phyloP scores from a whole-genome alignment of 2,797 vertebrate genomes.

The Malurus leucopterus region DNA sequence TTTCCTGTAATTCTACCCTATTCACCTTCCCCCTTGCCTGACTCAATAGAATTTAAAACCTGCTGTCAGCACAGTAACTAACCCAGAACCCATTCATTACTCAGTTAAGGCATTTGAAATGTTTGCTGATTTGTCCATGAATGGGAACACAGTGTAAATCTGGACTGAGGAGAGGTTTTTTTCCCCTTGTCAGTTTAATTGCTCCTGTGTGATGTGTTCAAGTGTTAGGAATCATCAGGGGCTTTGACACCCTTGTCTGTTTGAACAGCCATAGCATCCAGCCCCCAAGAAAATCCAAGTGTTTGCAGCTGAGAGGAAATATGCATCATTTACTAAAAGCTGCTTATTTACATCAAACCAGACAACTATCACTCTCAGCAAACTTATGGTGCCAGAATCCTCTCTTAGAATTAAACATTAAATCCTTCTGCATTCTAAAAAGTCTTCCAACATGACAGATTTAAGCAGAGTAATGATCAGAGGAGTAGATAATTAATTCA shows the following conservation, averaged over 20 bases:
- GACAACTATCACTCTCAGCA: not conserved
- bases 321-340: conserved; percentile 28
- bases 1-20: conserved; percentile 75
- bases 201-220: conserved; percentile 41
- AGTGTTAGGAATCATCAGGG: conserved; percentile 40
- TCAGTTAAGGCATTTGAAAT: conserved; percentile 68
- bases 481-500: not conserved
- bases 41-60: conserved; percentile 77
- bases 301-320: conserved; percentile 37
- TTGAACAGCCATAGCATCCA: not conserved
- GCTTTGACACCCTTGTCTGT: conserved; percentile 33
- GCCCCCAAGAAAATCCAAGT: not conserved
- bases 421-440: not conserved
- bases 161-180: conserved; percentile 42
- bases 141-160: conserved; percentile 65
- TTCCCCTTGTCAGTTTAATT: conserved; percentile 54
- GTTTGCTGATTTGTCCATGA: conserved; percentile 72
- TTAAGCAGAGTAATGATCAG: not conserved
- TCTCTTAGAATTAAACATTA: not conserved
- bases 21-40: conserved; percentile 69
- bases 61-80: conserved; percentile 71
- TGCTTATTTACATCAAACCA: conserved; percentile 38
- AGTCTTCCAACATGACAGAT: not conserved
- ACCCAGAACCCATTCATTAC: conserved; percentile 74
- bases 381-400: not conserved